Base-by-base conservation (phyloP, 2,797 vertebrate species). In the Sebastes goodei region DNA sequence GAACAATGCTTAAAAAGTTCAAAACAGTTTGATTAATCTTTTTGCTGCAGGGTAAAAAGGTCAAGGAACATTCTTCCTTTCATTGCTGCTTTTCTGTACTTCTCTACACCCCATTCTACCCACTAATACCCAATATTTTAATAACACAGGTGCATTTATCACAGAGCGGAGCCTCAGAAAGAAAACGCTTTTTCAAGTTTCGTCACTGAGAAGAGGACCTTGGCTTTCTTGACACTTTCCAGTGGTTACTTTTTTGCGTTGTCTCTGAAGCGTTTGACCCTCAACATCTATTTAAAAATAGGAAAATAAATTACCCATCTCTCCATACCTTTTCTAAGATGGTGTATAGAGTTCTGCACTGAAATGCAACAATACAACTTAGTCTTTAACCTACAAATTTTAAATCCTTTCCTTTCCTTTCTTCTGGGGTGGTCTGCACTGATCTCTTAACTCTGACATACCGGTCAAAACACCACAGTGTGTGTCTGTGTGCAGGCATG, bases 371-470 rank as follows among this genome's bases (percentile, higher is more conserved):
- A 76, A 53, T 65, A 33, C 73, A 78, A 49, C 23, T 7, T 27
- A 3, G 65, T 71, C 68, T 78, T 84, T 73, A 80, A 80, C 75
- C 49, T 38, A 11, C n/a, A 82, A 53, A 83, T 84, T 78, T 67
- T 1, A 83, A 85, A 80, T 82, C 76, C 66, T 74, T 78, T 69
- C 78, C 79, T 82, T 61, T 63, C 20, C 74, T 73, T 75, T 81
- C 90, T 87, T 83, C 92, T 80, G 72, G 92, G 93, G 93, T 93
- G 93, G 93, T 93, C 93, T 76, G 66, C 25, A 3, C 86, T 93
- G 89, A 92, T 93, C 91, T 93, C 91, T 90, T 92, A 92, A 90
- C 89, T 91, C 90, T 92, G 91, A 92, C 92, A 89, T 61, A 79
- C 84, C 79, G 89, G 93, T 94, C 92, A 94, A 92, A 94, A 93